Evolutionary conservation across 2,888 invertebrate species (phyloP).

Genomic region (Nemoura dubitans): DNA sequence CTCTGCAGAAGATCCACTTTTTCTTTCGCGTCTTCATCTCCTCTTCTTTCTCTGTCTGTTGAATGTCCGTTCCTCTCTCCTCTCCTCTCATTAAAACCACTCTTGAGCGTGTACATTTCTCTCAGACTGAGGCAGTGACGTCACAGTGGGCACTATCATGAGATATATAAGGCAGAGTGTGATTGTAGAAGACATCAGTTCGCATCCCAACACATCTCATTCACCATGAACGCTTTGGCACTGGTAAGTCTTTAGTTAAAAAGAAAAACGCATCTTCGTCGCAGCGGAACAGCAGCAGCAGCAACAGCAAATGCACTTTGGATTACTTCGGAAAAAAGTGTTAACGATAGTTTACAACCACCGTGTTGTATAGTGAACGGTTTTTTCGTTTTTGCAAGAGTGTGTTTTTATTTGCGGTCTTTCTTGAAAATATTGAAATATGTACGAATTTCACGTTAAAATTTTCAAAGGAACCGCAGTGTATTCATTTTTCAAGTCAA

Average conservation of each 20-base stretch:
- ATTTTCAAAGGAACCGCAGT: too few species aligned
- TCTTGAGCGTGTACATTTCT: constrained; percentile 29
- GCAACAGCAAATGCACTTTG: not conserved
- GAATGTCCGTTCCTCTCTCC: constrained; percentile 33
- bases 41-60: constrained; percentile 33
- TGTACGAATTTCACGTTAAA: too few species aligned
- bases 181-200: constrained; percentile 49
- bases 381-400: constrained; percentile 25
- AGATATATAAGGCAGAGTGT: constrained; percentile 48
- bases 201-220: constrained; percentile 45
- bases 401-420: not conserved
- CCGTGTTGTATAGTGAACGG: not conserved
- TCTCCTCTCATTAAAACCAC: constrained; percentile 44
- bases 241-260: constrained; percentile 49
- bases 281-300: constrained; percentile 21
- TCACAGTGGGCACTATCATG: constrained; percentile 40
- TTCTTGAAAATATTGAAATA: not conserved
- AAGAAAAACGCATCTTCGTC: constrained; percentile 3
- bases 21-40: constrained; percentile 44
- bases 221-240: constrained; percentile 51
- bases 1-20: constrained; percentile 49
- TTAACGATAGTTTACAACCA: not conserved
- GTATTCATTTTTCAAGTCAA: too few species aligned
- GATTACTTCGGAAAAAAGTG: not conserved
- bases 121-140: constrained; percentile 44